Evolutionary conservation across 1,140 invertebrate genomes (phyloP).

Genomic region (Lepidotrigona ventralis): DNA sequence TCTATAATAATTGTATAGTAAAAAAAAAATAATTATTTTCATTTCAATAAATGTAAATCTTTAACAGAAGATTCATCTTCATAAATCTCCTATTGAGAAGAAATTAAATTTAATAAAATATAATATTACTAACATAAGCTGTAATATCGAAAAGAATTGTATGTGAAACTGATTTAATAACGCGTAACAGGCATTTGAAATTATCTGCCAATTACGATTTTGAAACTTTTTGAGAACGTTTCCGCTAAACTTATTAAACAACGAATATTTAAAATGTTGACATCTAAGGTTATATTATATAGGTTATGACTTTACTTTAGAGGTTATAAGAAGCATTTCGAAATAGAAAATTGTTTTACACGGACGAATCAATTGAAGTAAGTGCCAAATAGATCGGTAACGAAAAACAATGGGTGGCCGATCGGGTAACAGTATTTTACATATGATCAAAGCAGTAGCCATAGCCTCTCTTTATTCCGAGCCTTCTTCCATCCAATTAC

Average conservation of each 20-base stretch:
- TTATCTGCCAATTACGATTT: neutral
- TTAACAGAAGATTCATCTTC: neutral
- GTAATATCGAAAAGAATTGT: neutral
- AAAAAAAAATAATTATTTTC: neutral
- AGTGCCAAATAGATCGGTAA: constrained; percentile 1
- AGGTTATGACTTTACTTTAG: constrained; percentile 71
- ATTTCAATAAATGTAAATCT: neutral
- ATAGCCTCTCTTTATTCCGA: constrained; percentile 67
- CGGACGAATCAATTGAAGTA: neutral
- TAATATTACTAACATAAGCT: constrained; percentile 13
- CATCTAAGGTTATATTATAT: constrained; percentile 77
- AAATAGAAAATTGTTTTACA: constrained; percentile 18
- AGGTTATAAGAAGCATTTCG: constrained; percentile 54
- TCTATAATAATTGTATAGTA: neutral
- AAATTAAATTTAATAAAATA: neutral
- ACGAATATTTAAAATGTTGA: constrained; percentile 65
- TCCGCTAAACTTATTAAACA: constrained; percentile 9
- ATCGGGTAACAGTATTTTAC: constrained; percentile 54
- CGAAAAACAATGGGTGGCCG: constrained; percentile 48
- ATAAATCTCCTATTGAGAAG: neutral
- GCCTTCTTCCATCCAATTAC: constrained; percentile 58
- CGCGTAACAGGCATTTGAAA: neutral
- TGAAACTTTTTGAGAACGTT: neutral
- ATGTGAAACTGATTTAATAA: neutral
- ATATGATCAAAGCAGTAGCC: constrained; percentile 64